Evolutionary conservation across 1,140 invertebrate species (phyloP).

Genomic region (Glossosoma conforme): DNA sequence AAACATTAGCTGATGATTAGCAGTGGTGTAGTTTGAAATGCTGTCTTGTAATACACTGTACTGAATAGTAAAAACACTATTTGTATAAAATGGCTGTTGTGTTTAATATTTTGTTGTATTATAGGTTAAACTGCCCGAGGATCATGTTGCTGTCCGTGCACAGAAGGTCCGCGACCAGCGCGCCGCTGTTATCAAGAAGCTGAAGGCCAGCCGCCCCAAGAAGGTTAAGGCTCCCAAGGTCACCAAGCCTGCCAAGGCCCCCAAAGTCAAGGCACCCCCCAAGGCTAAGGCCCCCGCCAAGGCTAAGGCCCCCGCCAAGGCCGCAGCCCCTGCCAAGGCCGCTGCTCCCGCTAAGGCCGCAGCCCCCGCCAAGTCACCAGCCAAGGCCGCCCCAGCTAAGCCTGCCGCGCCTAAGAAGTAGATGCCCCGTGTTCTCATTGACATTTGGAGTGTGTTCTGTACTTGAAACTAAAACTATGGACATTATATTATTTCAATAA

Average conservation of each 20-base stretch:
- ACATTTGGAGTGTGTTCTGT: too few species aligned
- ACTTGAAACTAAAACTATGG: too few species aligned
- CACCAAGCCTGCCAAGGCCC: constrained; percentile 35
- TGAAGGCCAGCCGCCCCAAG: constrained; percentile 49
- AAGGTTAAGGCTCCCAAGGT: constrained; percentile 46
- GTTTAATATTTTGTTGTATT: constrained; percentile 30
- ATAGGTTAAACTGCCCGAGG: constrained; percentile 52
- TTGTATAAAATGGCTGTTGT: constrained; percentile 20
- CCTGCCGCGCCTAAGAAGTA: too few species aligned
- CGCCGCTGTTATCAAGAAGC: constrained; percentile 48
- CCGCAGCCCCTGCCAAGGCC: constrained; percentile 14
- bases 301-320: constrained; percentile 21
- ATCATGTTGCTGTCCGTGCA: constrained; percentile 47
- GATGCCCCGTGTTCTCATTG: too few species aligned
- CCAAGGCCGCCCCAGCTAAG: neutral
- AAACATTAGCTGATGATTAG: constrained; percentile 3
- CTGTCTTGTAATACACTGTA: constrained; percentile 9
- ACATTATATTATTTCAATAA: too few species aligned
- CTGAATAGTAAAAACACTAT: neutral
- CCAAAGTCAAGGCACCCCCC: constrained; percentile 13
- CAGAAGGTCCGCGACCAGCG: constrained; percentile 50
- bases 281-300: constrained; percentile 16
- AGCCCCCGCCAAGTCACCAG: neutral
- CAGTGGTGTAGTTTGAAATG: constrained; percentile 4
- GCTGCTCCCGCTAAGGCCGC: constrained; percentile 4